These are phyloP conservation scores for Gobius niger DNA, from an alignment of 2,113 vertebrate genomes.

Conservation along the genomic window DNA sequence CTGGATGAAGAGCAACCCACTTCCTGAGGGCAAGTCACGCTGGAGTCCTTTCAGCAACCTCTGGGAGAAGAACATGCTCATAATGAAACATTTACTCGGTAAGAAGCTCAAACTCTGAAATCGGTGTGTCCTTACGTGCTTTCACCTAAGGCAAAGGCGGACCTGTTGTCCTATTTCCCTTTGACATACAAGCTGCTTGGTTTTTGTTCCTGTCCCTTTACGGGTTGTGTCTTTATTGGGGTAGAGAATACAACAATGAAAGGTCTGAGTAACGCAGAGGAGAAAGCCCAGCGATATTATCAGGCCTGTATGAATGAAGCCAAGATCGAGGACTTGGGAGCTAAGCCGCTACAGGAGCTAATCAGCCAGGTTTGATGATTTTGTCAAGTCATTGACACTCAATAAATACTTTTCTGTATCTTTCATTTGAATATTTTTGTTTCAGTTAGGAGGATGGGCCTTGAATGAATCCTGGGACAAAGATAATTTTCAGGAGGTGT, in stretches of 20 bases:
- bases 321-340: conserved; percentile 87
- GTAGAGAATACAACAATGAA: conserved; percentile 87
- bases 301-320: conserved; percentile 93
- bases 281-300: conserved; percentile 91
- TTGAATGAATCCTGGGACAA: conserved; percentile 82
- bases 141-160: conserved; percentile 1
- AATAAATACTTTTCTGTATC: neutral
- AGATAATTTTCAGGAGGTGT: conserved; percentile 86
- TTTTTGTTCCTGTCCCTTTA: conserved; percentile 5
- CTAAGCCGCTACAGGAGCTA: conserved; percentile 84
- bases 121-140: neutral
- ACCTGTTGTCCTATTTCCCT: neutral
- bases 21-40: conserved; percentile 91
- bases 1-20: conserved; percentile 91
- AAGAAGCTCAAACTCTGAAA: conserved; percentile 31
- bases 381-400: neutral
- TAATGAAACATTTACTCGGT: conserved; percentile 94
- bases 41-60: conserved; percentile 95
- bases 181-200: neutral
- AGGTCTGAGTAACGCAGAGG: conserved; percentile 82
- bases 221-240: neutral
- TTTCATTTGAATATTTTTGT: neutral
- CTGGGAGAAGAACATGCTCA: conserved; percentile 94
- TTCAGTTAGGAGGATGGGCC: conserved; percentile 92
- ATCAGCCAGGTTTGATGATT: conserved; percentile 84